Percentiles rank a stretch among this genome's conserved stretches.
Conservation (phyloP, 1,140 invertebrate species). For the Saccostrea cuccullata region DNA sequence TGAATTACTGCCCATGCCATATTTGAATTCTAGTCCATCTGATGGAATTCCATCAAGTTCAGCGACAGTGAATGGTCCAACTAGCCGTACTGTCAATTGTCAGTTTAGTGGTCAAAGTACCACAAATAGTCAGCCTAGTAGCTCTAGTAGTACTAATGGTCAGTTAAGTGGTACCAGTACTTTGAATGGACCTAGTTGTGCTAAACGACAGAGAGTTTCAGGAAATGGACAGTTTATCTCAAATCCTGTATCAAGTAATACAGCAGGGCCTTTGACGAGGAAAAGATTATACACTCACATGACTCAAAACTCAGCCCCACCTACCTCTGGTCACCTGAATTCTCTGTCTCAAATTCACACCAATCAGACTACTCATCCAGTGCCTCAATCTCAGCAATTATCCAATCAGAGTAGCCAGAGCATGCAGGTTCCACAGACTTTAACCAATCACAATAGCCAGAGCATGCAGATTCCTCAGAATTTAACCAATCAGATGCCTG, state of each 20-base stretch:
- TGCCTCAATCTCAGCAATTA: background rate
- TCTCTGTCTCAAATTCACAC: background rate
- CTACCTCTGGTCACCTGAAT: slow-evolving; percentile 13
- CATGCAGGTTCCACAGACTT: background rate
- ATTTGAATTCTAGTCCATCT: slow-evolving; percentile 15
- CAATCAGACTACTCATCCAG: background rate
- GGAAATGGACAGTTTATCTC: background rate
- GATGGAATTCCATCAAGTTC: background rate
- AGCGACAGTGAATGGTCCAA: background rate
- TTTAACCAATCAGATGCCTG: background rate
- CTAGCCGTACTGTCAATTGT: background rate
- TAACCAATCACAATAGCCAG: slow-evolving; percentile 2
- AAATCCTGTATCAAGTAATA: background rate
- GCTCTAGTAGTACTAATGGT: background rate
- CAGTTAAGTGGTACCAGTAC: background rate
- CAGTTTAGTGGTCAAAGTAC: background rate
- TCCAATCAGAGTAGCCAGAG: background rate
- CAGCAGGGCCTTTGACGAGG: background rate
- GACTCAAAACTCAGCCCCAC: background rate
- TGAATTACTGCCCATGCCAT: slow-evolving; percentile 28
- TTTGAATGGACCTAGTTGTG: background rate
- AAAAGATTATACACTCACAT: slow-evolving; percentile 8
- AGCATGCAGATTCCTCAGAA: background rate
- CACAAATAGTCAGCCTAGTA: background rate
- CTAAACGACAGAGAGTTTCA: background rate